Percentiles rank a stretch among this genome's conserved stretches.
phyloP scores from a whole-genome alignment of 2,888 invertebrate species.

The Parthenolecanium corni region DNA sequence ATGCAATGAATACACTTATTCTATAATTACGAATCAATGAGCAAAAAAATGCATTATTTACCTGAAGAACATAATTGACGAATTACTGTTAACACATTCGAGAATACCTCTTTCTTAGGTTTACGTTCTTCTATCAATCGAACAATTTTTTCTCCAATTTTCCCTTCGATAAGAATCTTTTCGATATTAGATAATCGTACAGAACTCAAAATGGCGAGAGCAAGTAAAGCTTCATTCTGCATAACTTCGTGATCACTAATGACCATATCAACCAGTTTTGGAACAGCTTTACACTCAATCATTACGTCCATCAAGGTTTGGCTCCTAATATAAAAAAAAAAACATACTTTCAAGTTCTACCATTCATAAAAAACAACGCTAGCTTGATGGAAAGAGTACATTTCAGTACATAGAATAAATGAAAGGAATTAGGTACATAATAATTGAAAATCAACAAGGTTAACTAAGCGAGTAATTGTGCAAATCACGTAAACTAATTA shows the following conservation, averaged over 20 bases:
- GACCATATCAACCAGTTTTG: constrained; percentile 68
- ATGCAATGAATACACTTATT: neutral
- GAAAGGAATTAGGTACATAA: too few relatives aligned
- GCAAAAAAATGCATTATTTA: constrained; percentile 25
- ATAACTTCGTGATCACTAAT: constrained; percentile 72
- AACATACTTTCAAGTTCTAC: neutral
- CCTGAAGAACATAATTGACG: constrained; percentile 34
- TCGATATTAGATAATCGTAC: constrained; percentile 37
- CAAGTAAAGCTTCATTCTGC: constrained; percentile 71
- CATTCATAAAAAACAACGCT: neutral
- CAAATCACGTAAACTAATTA: too few relatives aligned
- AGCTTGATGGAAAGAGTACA: neutral
- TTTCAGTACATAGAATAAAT: too few relatives aligned
- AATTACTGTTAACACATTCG: constrained; percentile 34
- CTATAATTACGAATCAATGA: neutral
- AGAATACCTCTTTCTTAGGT: constrained; percentile 34
- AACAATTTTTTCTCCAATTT: constrained; percentile 38
- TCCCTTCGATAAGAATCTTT: constrained; percentile 40
- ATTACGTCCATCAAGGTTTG: constrained; percentile 41
- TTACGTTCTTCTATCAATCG: constrained; percentile 31
- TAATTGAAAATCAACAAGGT: too few relatives aligned
- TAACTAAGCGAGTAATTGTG: too few relatives aligned
- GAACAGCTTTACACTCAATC: constrained; percentile 50
- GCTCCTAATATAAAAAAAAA: constrained; percentile 35
- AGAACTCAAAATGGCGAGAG: constrained; percentile 51